Percentiles rank a stretch among this genome's conserved stretches.
These are phyloP conservation scores for Aethina tumida DNA, from an alignment of 1,140 invertebrate genomes.

Conservation along the genomic window DNA sequence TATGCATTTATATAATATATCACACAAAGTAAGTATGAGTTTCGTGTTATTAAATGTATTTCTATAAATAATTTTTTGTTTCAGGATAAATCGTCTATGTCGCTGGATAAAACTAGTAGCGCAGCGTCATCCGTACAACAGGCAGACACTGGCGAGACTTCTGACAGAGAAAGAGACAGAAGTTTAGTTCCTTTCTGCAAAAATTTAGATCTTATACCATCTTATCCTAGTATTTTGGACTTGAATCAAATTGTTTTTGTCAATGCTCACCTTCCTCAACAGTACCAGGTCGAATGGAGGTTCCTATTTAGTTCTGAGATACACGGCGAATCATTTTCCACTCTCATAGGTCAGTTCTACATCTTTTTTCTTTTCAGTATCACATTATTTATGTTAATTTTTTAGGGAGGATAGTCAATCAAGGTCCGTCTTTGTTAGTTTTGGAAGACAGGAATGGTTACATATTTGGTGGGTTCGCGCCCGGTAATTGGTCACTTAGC, in stretches of 20 bases:
- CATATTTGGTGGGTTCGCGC: constrained; percentile 81
- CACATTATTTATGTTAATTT: background rate
- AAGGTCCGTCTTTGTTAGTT: constrained; percentile 68
- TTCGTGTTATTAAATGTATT: background rate
- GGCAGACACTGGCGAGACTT: constrained; percentile 6
- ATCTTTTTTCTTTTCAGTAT: constrained; percentile 7
- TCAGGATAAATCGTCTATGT: constrained; percentile 11
- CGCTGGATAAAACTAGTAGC: too few species aligned
- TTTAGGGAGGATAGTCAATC: constrained; percentile 59
- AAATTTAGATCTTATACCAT: constrained; percentile 57
- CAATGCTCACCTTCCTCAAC: constrained; percentile 61
- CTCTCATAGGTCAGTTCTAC: constrained; percentile 48
- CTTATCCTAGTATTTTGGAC: constrained; percentile 67
- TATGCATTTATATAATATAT: constrained; percentile 34
- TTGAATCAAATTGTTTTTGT: constrained; percentile 67
- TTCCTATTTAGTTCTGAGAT: constrained; percentile 74
- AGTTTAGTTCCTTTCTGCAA: constrained; percentile 43
- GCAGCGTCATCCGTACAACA: constrained; percentile 10
- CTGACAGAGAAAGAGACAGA: constrained; percentile 34
- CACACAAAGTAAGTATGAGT: constrained; percentile 23
- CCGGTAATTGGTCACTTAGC: constrained; percentile 59
- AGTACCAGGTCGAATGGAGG: constrained; percentile 65
- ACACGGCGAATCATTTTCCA: constrained; percentile 77
- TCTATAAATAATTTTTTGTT: background rate
- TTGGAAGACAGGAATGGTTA: constrained; percentile 71